Evolutionary conservation across 2,888 invertebrate genomes (phyloP), one percentile per base, ranked within the genome.

Genomic region (Xestobium rufovillosum): DNA sequence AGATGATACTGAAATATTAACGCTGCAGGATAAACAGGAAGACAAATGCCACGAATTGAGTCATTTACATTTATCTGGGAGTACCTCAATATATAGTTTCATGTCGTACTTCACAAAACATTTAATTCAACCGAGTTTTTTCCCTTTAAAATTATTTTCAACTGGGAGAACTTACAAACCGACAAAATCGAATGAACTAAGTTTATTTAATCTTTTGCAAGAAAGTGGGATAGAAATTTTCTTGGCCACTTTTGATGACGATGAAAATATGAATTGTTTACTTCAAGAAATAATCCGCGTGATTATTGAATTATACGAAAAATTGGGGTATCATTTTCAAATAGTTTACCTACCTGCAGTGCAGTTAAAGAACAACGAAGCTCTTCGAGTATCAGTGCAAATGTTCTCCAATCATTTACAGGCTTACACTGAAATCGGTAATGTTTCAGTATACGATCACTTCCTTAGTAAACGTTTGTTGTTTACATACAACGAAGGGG

Each of bases 401-500:
- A 75, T 88, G 68, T 88, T 76, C 71, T 86, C 87, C 1, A 70
- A 73, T 6, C 69, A 73, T 44, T 57, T 70, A 9, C 61, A 75
- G 19, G 60, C 66, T 8, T 87, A 83, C 55, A 58, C 87, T 9
- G 81, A 83, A 67, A 75, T 88, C 26, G 89, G 83, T 0, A 71
- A 79, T 61, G 56, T 90, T 25, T 83, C 85, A 12, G 56, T 80
- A 28, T 80, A 77, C 52, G 78, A 76, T 6, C 76, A 80, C 51
- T 90, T 76, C 56, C 73, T 89, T 15, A 83, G 85, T 49, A 85
- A 87, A 60, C 71, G 90, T 39, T 67, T 91, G 28, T 66, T 84
- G 52, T 80, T 86, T 44, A 78, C 73, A 26, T 81, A 77, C 55
- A 68, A 69, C 14, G 72, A 76, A 26, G 66, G 73, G 6, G 76